Conservation (phyloP, 2,797 vertebrate species). For the Notolabrus celidotus region DNA sequence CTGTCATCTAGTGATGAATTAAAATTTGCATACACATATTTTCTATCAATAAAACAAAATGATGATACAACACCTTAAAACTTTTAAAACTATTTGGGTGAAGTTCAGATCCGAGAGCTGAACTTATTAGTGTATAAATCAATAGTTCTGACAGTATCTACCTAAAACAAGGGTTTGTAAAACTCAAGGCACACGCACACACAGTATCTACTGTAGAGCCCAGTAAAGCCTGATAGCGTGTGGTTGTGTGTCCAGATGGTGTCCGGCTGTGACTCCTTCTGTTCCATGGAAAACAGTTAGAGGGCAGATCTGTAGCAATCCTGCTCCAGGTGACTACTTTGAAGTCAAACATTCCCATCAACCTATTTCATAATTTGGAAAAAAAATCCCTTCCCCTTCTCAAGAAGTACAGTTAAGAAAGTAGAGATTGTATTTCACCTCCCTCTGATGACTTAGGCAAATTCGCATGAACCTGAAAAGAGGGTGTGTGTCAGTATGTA, state of each 20-base stretch:
- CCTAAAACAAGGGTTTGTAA: too few relatives aligned
- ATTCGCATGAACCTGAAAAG: constrained; percentile 34
- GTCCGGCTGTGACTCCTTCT: background rate
- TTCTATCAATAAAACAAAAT: too few relatives aligned
- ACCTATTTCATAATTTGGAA: background rate
- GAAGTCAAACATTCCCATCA: too few relatives aligned
- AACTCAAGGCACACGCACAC: background rate
- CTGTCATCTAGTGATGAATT: too few relatives aligned
- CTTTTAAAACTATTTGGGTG: too few relatives aligned
- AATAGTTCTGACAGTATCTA: background rate
- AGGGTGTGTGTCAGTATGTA: background rate
- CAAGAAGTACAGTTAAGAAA: constrained; percentile 7
- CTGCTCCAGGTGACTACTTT: background rate
- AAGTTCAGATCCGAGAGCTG: background rate
- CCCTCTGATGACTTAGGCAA: constrained; percentile 39
- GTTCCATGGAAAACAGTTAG: background rate
- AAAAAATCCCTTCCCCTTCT: background rate
- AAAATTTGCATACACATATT: too few relatives aligned
- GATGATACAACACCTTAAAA: too few relatives aligned
- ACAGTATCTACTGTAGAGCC: background rate
- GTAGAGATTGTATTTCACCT: constrained; percentile 48
- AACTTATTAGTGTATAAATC: too few relatives aligned
- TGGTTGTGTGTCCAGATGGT: background rate
- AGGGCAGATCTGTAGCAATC: background rate
- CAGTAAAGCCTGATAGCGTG: background rate